Evolutionary conservation across 2,888 invertebrate species (phyloP), one percentile per base, ranked within the genome.

Genomic region (Rhamphomyia laevipes): DNA sequence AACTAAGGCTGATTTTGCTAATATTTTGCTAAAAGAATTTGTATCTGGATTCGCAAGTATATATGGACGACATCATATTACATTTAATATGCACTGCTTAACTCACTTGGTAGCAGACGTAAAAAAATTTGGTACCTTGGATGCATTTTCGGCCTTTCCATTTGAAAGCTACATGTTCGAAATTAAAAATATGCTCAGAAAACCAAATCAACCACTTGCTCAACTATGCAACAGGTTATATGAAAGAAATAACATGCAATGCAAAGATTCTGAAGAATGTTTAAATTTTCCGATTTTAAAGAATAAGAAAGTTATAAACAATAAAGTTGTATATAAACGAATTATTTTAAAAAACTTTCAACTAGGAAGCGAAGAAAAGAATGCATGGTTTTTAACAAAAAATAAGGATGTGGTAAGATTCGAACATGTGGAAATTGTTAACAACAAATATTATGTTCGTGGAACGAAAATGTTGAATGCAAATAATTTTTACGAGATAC

Each of bases 11-110:
- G 38, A 52, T 13, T 55, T 54, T 53, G 58, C 57, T 12, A 35
- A 53, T 31, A 23, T 52, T 42, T 48, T 59, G 18, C 53, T 60
- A 43, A 21, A 30, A 30, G 52, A 51, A 43, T 60, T 60, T 51
- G 55, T 59, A 30, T 15, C 42, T 31, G 46, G 50, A 21, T 53
- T 49, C 38, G 44, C 21, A 38, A 21, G 31, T 12, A 38, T 61
- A 18, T 61, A 58, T 46, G 57, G 58, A 12, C 13, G 44, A 23
- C 33, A 54, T 18, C 47, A 48, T 49, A 37, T 57, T 15, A 45
- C 54, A 12, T 53, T 55, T 30, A 58, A 59, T 49, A 49, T 59
- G 4, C 58, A 58, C 37, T 56, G 55, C 50, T 48, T 59, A 30
- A 49, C 57, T 30, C 58, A 59, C 50, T 42, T 59, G 10, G 44